Base-by-base conservation (phyloP, 2,797 vertebrate genomes). In the Hippoglossus hippoglossus region DNA sequence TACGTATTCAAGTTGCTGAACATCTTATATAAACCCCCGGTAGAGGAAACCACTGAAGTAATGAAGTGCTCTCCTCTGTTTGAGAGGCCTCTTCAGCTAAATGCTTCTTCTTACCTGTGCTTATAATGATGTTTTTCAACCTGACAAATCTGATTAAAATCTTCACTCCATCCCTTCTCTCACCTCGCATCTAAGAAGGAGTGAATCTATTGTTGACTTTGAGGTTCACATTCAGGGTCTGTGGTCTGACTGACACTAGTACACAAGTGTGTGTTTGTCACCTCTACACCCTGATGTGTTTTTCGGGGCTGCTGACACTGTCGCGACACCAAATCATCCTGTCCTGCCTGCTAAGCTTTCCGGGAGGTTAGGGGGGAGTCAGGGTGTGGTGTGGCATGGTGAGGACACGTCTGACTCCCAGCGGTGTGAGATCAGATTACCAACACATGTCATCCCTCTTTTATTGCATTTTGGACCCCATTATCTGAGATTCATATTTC, bases 71-170 rank as follows among this genome's bases (percentile, higher is more conserved):
- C 70, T 62, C 36, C 19, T 76, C 65, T 21, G 9, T 73, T 73
- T 75, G 52, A 83, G 76, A 79, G 47, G 53, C 21, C 51, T 75
- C 63, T 67, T 70, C 72, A 74, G 58, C 58, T 79, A 71, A 75
- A 71, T 58, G 41, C 7, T 55, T 63, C 26, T 70, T 49, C 62
- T 72, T 50, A 63, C 55, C 57, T 68, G 44, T 55, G 67, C 46
- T 59, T 19, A 21, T 44, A 56, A 63, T 75, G 61, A 24, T 63
- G 46, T 69, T 74, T 19, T 56, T 63, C 74, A 75, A 76, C 47
- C 39, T 58, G 57, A 62, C 55, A 73, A 73, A 75, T 63, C 67
- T 60, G 63, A 84, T 60, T 64, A 36, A 73, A 74, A 36, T 61
- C 24, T 5, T 49, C 21, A 19, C 39, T 71, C 34, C 36, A 64